Conservation (phyloP, 2,888 invertebrate species). For the Toxonevra muliebris region DNA sequence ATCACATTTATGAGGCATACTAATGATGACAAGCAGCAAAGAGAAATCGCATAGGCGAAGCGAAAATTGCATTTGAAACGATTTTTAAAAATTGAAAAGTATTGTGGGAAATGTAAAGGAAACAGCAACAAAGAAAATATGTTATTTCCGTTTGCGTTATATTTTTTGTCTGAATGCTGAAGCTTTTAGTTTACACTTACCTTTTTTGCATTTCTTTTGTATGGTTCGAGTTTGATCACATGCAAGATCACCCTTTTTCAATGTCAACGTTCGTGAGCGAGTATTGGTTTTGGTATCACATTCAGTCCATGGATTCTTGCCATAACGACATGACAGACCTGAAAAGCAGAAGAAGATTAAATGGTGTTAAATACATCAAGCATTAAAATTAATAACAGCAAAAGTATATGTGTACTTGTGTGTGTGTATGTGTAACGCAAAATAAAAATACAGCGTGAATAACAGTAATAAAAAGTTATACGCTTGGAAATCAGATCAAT, state of each 20-base stretch:
- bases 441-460: too few relatives aligned
- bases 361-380: neutral
- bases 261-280: slow-evolving; percentile 80
- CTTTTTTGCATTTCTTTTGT: slow-evolving; percentile 93
- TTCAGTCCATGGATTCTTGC: slow-evolving; percentile 87
- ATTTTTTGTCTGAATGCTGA: neutral
- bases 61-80: too few relatives aligned
- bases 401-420: too few relatives aligned
- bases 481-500: slow-evolving; percentile 17
- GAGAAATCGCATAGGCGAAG: too few relatives aligned
- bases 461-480: too few relatives aligned
- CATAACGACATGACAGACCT: slow-evolving; percentile 80
- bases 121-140: neutral
- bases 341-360: neutral
- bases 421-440: too few relatives aligned
- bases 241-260: slow-evolving; percentile 85
- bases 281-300: slow-evolving; percentile 86
- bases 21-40: neutral
- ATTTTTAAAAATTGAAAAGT: too few relatives aligned
- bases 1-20: neutral
- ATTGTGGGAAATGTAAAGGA: too few relatives aligned
- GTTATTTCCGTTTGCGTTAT: neutral
- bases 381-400: slow-evolving; percentile 5
- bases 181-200: slow-evolving; percentile 65
- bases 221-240: slow-evolving; percentile 87